Base-by-base conservation (phyloP, 2,797 vertebrate genomes). In the Huso huso region DNA sequence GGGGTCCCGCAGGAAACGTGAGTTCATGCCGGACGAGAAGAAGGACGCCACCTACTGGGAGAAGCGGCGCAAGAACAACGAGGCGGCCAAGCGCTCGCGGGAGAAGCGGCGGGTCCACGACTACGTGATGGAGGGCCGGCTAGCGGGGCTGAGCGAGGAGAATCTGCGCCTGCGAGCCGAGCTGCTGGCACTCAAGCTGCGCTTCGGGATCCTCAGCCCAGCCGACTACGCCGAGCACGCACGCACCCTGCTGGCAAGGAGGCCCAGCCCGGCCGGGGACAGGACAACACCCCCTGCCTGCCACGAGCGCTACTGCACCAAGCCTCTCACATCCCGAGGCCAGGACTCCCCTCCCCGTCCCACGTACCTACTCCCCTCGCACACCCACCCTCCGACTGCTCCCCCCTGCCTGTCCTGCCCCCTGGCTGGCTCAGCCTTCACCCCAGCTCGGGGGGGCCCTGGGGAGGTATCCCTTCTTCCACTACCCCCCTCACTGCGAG, bases 21-120 rank as follows among this genome's bases (percentile, higher is more conserved):
- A 93, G 67, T 97, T 98, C 83, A 95, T 86, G 76, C 92, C 94
- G 0, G 91, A 93, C 0, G 89, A 95, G 61, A 92, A 88, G 81
- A 98, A 98, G 79, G 93, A 98, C 69, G 83, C 71, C 2, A 73
- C 71, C 59, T 97, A 98, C 81, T 97, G 96, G 96, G 94, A 96
- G 79, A 98, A 94, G 72, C 83, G 95, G 2, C 87, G 83, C 13
- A 96, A 93, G 83, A 97, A 98, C 85, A 98, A 97, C 0, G 94
- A 96, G 68, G 93, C 94, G 0, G 96, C 96, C 74, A 97, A 93
- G 70, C 85, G 91, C 12, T 98, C 95, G 0, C 82, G 96, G 23
- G 94, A 97, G 74, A 98, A 95, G 84, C 84, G 93, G 12, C 84
- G 89, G 8, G 85, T 91, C 66, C 90, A 86, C 0, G 93, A 98